Evolutionary conservation across 2,113 vertebrate species (phyloP).

Genomic region (Chascanopsetta lugubris): DNA sequence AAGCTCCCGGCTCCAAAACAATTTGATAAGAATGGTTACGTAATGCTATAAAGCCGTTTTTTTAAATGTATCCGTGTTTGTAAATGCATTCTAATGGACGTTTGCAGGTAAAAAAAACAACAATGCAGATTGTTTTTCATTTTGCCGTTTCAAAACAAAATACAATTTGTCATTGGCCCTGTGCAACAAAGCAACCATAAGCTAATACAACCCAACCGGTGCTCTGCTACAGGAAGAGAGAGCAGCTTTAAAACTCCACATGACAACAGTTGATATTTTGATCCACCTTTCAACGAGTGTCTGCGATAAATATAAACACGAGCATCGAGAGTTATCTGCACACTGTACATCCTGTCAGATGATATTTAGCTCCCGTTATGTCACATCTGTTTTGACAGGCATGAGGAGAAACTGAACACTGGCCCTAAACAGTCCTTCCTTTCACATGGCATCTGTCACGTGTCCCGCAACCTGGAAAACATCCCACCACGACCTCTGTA

Average conservation of each 20-base stretch:
- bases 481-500: neutral
- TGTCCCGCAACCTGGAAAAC: neutral
- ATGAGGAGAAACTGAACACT: conserved; percentile 7
- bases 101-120: neutral
- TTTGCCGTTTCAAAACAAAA: too few relatives aligned
- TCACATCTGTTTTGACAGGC: conserved; percentile 17
- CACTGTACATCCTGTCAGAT: neutral
- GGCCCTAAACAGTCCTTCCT: conserved; percentile 1
- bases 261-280: neutral
- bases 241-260: too few relatives aligned
- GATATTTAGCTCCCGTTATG: neutral
- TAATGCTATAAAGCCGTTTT: neutral
- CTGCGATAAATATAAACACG: neutral
- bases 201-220: too few relatives aligned
- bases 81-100: neutral
- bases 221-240: too few relatives aligned
- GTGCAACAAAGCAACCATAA: too few relatives aligned
- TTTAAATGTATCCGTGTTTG: too few relatives aligned
- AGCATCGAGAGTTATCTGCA: neutral
- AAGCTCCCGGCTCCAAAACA: neutral
- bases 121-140: neutral
- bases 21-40: neutral
- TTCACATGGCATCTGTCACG: conserved; percentile 20
- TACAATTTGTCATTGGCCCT: too few relatives aligned
- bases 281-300: neutral